Conservation (phyloP, 2,888 invertebrate genomes). For the Agrotis clavis region DNA sequence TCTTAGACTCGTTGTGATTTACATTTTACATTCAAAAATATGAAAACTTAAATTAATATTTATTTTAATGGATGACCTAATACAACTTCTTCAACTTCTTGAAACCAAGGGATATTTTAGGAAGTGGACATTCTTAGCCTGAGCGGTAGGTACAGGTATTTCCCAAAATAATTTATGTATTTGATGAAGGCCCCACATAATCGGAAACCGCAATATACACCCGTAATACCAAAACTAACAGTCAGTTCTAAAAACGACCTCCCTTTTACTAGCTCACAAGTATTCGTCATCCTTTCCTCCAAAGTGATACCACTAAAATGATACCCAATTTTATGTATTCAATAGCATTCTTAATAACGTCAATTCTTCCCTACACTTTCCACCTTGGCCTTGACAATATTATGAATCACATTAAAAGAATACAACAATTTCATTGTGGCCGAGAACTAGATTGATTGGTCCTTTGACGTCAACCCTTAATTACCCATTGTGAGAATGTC, state of each 20-base stretch:
- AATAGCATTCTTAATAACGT: background rate
- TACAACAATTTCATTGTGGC: slow-evolving; percentile 24
- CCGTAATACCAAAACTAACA: background rate
- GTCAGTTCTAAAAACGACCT: background rate
- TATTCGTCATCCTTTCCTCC: background rate
- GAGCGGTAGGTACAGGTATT: background rate
- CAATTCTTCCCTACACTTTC: background rate
- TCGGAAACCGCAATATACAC: background rate
- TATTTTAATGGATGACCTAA: too few species aligned
- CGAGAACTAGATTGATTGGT: slow-evolving; percentile 33
- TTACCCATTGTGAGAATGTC: slow-evolving; percentile 72
- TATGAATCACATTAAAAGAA: slow-evolving; percentile 7
- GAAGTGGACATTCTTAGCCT: too few species aligned
- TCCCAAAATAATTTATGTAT: background rate
- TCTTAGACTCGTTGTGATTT: too few species aligned
- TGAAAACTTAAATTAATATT: too few species aligned
- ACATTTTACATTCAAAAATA: too few species aligned
- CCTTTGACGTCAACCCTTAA: slow-evolving; percentile 72
- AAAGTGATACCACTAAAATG: slow-evolving; percentile 1
- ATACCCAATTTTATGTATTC: background rate
- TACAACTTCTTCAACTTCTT: too few species aligned
- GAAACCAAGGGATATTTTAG: too few species aligned
- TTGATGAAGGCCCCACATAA: background rate
- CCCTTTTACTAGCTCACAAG: background rate
- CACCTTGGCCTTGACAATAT: slow-evolving; percentile 3